phyloP scores from a whole-genome alignment of 2,797 vertebrate species.

The Melanotaenia trifasciata region DNA sequence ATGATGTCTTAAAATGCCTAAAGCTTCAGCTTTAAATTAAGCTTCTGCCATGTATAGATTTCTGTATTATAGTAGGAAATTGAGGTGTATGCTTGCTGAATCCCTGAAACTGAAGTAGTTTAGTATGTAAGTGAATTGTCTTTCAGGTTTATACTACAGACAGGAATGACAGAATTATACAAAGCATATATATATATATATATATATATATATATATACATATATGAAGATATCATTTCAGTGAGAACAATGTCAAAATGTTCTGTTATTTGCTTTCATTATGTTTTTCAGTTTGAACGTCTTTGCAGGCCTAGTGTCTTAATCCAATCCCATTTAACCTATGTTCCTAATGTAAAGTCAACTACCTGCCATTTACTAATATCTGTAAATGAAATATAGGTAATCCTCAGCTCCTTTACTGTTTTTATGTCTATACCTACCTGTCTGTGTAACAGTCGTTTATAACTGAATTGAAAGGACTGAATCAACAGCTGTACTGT shows the following conservation, averaged over 20 bases:
- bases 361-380: constrained; percentile 15
- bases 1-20: constrained; percentile 75
- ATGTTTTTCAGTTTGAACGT: constrained; percentile 59
- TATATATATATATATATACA: neutral
- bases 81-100: constrained; percentile 62
- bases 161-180: neutral
- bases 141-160: constrained; percentile 22
- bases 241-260: constrained; percentile 23
- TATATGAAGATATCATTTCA: neutral
- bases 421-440: constrained; percentile 27
- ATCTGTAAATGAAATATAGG: constrained; percentile 20
- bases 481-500: constrained; percentile 35
- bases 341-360: constrained; percentile 11
- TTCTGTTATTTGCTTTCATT: constrained; percentile 26
- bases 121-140: constrained; percentile 30
- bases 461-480: constrained; percentile 39
- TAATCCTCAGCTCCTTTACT: constrained; percentile 41
- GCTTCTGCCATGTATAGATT: constrained; percentile 63
- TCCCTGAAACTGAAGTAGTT: constrained; percentile 40
- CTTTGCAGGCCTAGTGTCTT: constrained; percentile 37
- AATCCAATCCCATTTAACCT: constrained; percentile 5
- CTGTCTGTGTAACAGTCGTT: constrained; percentile 44
- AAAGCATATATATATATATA: constrained; percentile 6
- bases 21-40: constrained; percentile 75
- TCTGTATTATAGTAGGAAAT: constrained; percentile 59